phyloP scores from a whole-genome alignment of 2,797 vertebrate genomes.

The Sebastiscus albofasciatus region DNA sequence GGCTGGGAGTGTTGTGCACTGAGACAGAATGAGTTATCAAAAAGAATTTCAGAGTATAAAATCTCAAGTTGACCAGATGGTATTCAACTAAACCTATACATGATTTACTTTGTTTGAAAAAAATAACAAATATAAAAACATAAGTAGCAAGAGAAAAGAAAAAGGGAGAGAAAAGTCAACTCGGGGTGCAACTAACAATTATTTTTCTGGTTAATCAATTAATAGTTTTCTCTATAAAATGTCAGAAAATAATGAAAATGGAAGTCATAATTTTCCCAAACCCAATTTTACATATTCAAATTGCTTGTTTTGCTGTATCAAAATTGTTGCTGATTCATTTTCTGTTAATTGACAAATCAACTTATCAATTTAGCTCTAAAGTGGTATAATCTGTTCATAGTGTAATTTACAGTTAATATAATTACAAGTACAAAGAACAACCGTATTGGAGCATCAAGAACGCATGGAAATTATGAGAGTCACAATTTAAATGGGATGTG shows the following conservation, averaged over 20 bases:
- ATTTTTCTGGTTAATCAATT: not conserved
- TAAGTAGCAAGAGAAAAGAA: not conserved
- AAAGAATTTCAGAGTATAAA: slow-evolving; percentile 55
- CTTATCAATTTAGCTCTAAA: not conserved
- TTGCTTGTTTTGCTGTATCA: not conserved
- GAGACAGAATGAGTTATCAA: slow-evolving; percentile 68
- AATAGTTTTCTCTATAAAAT: not conserved
- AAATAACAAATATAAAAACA: not conserved
- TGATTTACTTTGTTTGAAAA: slow-evolving; percentile 6
- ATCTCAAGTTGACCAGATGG: slow-evolving; percentile 55
- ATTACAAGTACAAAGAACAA: not conserved
- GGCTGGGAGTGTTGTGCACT: slow-evolving; percentile 27
- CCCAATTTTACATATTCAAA: not conserved
- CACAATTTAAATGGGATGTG: not conserved
- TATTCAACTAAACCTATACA: not conserved
- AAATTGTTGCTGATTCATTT: not conserved
- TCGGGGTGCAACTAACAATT: too few species aligned
- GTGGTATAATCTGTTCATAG: not conserved
- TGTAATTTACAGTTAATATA: not conserved
- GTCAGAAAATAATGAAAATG: not conserved
- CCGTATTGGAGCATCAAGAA: not conserved
- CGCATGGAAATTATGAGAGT: not conserved
- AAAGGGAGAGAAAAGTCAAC: not conserved
- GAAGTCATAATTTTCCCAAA: not conserved
- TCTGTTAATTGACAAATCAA: not conserved